Evolutionary conservation across 2,888 invertebrate genomes (phyloP).

Genomic region (Antheraea yamamai): DNA sequence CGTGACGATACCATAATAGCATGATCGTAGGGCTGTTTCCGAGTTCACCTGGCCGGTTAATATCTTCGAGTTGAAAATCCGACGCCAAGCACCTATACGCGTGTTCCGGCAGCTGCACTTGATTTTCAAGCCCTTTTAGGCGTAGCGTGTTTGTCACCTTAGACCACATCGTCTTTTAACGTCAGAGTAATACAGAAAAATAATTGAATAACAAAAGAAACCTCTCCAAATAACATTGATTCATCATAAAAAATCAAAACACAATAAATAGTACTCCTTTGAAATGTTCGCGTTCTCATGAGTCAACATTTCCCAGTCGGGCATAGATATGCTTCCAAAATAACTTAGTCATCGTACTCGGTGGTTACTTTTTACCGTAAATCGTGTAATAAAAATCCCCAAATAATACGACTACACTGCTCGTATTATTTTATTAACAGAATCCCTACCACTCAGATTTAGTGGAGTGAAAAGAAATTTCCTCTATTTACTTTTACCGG

Average conservation of each 20-base stretch:
- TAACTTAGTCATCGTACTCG: not conserved
- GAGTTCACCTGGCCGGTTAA: too few species aligned
- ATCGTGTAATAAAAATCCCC: slow-evolving; percentile 24
- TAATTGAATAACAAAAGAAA: not conserved
- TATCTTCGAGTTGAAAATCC: too few species aligned
- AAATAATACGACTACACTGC: slow-evolving; percentile 31
- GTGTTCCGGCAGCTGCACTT: too few species aligned
- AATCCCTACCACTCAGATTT: slow-evolving; percentile 38
- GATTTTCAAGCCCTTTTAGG: too few species aligned
- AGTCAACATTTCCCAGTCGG: not conserved
- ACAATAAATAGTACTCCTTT: not conserved
- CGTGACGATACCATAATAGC: too few species aligned
- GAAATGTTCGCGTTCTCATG: not conserved
- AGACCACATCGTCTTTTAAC: too few species aligned
- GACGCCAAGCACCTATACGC: too few species aligned
- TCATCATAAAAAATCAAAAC: not conserved
- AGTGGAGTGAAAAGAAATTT: slow-evolving; percentile 58
- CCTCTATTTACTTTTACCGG: slow-evolving; percentile 68
- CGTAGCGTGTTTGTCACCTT: too few species aligned
- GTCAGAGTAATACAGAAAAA: too few species aligned
- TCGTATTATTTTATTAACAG: slow-evolving; percentile 46
- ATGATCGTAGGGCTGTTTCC: too few species aligned
- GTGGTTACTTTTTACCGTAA: slow-evolving; percentile 30
- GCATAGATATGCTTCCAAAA: not conserved
- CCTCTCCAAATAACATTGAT: not conserved